phyloP scores from a whole-genome alignment of 2,113 vertebrate species.

The Strix aluco region DNA sequence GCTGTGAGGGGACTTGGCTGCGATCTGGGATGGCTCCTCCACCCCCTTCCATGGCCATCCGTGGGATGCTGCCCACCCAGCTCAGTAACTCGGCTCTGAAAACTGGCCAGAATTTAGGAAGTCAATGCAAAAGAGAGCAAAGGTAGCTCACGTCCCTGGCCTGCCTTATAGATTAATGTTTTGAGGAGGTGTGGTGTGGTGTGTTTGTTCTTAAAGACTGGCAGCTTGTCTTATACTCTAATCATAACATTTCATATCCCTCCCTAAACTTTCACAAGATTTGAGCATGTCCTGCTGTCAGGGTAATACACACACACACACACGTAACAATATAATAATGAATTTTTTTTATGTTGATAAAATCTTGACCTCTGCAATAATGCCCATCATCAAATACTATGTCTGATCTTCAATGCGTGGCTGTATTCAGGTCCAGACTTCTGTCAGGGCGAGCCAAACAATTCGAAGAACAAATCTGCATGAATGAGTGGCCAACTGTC shows the following conservation, averaged over 20 bases:
- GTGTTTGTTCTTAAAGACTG: not conserved
- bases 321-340: not conserved
- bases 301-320: not conserved
- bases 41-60: not conserved
- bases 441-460: not conserved
- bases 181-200: too few relatives aligned
- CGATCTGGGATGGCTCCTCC: fast-evolving
- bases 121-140: not conserved
- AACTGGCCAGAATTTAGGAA: not conserved
- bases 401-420: not conserved
- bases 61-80: not conserved
- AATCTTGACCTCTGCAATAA: not conserved
- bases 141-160: not conserved
- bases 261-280: not conserved
- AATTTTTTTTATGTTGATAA: not conserved
- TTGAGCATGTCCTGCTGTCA: not conserved
- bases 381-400: not conserved
- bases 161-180: too few relatives aligned
- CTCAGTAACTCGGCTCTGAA: not conserved
- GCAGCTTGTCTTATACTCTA: not conserved
- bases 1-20: not conserved
- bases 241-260: not conserved
- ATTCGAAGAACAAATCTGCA: not conserved
- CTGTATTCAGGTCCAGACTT: not conserved
- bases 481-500: not conserved